These are phyloP conservation scores for Ecliptopera silaceata DNA, from an alignment of 2,888 invertebrate species.

Conservation along the genomic window DNA sequence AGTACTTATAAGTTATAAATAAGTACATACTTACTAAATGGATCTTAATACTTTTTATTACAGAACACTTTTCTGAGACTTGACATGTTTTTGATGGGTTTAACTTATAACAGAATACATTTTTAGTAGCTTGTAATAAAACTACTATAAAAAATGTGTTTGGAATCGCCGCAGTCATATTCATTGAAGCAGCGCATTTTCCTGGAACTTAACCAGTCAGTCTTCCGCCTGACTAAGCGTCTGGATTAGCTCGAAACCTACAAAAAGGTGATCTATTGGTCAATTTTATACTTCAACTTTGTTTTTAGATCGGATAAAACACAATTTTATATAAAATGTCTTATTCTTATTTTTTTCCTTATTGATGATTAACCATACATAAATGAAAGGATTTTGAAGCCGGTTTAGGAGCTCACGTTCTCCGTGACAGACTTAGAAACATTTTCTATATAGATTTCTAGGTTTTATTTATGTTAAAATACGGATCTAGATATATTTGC, in stretches of 20 bases:
- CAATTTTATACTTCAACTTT: constrained; percentile 11
- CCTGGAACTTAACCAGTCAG: constrained; percentile 21
- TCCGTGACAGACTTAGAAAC: neutral
- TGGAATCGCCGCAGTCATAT: neutral
- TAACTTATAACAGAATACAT: no score
- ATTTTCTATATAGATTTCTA: neutral
- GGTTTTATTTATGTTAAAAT: neutral
- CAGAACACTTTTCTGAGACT: no score
- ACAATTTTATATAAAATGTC: no score
- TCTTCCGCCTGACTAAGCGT: constrained; percentile 37
- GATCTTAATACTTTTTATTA: no score
- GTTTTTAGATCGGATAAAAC: constrained; percentile 10
- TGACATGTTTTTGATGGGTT: no score
- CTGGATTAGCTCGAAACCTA: constrained; percentile 34
- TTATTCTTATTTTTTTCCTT: no score
- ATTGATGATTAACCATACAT: no score
- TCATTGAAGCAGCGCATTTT: constrained; percentile 1
- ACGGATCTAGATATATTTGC: no score
- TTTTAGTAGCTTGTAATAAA: no score
- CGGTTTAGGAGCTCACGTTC: neutral
- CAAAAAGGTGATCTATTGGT: constrained; percentile 16
- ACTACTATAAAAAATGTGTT: no score
- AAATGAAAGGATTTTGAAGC: neutral
- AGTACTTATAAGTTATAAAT: no score
- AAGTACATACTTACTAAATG: no score